phyloP scores from a whole-genome alignment of 1,140 invertebrate species.

The Anastatus disparis region DNA sequence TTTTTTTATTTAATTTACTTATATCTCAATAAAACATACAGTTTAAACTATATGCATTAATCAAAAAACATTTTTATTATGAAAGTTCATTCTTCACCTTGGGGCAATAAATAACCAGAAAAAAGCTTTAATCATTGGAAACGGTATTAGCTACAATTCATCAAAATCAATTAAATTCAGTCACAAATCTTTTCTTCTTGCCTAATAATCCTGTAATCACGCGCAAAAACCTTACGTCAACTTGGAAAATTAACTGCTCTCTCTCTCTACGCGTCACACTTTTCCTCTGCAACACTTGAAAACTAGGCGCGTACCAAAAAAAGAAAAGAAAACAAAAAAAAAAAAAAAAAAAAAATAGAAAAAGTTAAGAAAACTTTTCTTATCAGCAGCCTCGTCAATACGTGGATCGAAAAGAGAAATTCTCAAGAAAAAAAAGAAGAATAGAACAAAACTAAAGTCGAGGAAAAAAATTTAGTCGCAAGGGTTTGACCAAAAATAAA shows the following conservation, averaged over 20 bases:
- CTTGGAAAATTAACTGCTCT: slow-evolving; percentile 20
- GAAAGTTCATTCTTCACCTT: too few relatives aligned
- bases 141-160: too few relatives aligned
- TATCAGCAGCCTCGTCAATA: slow-evolving; percentile 14
- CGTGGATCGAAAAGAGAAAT: not conserved
- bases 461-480: slow-evolving; percentile 40
- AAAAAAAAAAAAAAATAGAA: not conserved
- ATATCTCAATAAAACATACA: too few relatives aligned
- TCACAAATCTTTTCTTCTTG: not conserved
- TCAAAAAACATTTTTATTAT: too few relatives aligned
- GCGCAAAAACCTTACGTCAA: slow-evolving; percentile 3
- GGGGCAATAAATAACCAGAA: too few relatives aligned
- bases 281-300: not conserved
- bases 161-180: not conserved
- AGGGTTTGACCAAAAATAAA: slow-evolving; percentile 19
- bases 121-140: too few relatives aligned
- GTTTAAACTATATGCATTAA: too few relatives aligned
- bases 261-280: not conserved
- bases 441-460: not conserved
- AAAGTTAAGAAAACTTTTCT: slow-evolving; percentile 20
- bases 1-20: too few relatives aligned
- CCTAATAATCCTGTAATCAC: slow-evolving; percentile 39
- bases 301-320: too few relatives aligned
- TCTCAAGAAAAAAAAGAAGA: not conserved
- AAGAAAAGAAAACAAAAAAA: too few relatives aligned